Percentiles rank a stretch among this genome's conserved stretches.
Conservation (phyloP, 2,888 invertebrate species). For the Galerucella nymphaeae region DNA sequence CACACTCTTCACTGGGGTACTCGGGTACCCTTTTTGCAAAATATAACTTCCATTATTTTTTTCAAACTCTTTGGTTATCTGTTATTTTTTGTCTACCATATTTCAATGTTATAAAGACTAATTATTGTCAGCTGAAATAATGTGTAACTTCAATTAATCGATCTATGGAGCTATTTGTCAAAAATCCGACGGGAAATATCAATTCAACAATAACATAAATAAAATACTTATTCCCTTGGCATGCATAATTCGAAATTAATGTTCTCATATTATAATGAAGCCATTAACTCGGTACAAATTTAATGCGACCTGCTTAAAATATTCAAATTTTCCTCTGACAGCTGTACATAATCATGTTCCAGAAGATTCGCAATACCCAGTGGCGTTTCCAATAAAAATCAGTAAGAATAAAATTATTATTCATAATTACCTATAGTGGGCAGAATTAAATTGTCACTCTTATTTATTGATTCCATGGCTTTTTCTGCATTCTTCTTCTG, state of each 20-base stretch:
- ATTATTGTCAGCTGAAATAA: neutral
- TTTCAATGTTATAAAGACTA: neutral
- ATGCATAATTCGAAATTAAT: conserved; percentile 55
- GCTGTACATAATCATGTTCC: conserved; percentile 44
- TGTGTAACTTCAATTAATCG: conserved; percentile 7
- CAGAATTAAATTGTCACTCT: too few relatives aligned
- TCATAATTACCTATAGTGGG: neutral
- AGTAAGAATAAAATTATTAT: neutral
- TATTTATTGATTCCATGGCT: too few relatives aligned
- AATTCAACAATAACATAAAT: conserved; percentile 45
- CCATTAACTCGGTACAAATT: conserved; percentile 49
- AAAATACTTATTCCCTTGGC: conserved; percentile 46
- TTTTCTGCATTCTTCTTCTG: too few relatives aligned
- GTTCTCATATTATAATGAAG: conserved; percentile 52
- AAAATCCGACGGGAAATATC: conserved; percentile 45
- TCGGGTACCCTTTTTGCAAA: too few relatives aligned
- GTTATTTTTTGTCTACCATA: too few relatives aligned
- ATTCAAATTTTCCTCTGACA: conserved; percentile 56
- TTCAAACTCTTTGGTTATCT: too few relatives aligned
- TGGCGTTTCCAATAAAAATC: conserved; percentile 10
- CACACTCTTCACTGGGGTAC: too few relatives aligned
- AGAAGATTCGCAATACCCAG: conserved; percentile 15
- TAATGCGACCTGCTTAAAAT: conserved; percentile 56
- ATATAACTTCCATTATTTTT: too few relatives aligned
- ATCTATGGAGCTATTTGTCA: conserved; percentile 43